These are phyloP conservation scores for Torymus aiolomorphi DNA, from an alignment of 2,888 invertebrate genomes.

Conservation along the genomic window DNA sequence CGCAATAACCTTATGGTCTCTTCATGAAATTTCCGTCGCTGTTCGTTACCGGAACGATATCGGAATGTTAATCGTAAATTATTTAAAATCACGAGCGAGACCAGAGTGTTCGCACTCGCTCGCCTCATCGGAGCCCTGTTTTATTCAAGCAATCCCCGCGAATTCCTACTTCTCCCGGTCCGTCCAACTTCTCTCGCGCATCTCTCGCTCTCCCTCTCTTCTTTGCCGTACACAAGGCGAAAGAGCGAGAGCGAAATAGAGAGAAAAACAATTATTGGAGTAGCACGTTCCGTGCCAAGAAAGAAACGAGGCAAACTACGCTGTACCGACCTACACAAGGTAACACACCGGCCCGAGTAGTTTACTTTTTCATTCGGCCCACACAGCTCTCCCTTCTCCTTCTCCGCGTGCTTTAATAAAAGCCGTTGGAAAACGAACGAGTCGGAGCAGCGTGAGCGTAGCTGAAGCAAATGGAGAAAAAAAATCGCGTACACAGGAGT, in stretches of 20 bases:
- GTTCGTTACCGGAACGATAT: no score
- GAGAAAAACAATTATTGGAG: constrained; percentile 61
- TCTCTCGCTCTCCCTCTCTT: background rate
- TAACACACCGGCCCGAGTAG: constrained; percentile 60
- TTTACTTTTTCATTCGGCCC: constrained; percentile 71
- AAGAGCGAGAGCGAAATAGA: background rate
- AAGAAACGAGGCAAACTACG: constrained; percentile 50
- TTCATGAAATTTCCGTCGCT: no score
- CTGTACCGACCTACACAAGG: background rate
- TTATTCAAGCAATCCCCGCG: constrained; percentile 26
- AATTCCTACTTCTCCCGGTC: background rate
- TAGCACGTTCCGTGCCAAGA: constrained; percentile 46
- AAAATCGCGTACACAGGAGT: constrained; percentile 32
- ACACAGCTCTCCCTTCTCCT: background rate
- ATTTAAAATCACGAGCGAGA: no score
- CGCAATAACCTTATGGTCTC: no score
- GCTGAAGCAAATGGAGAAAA: background rate
- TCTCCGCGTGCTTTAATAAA: constrained; percentile 71
- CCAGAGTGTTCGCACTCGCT: no score
- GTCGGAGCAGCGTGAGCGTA: constrained; percentile 5
- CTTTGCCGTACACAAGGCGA: background rate
- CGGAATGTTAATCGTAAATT: no score
- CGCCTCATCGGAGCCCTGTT: background rate
- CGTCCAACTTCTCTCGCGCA: background rate
- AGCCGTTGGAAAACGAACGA: constrained; percentile 66